These are phyloP conservation scores for Hemithea aestivaria DNA, from an alignment of 2,888 invertebrate genomes.

Conservation along the genomic window DNA sequence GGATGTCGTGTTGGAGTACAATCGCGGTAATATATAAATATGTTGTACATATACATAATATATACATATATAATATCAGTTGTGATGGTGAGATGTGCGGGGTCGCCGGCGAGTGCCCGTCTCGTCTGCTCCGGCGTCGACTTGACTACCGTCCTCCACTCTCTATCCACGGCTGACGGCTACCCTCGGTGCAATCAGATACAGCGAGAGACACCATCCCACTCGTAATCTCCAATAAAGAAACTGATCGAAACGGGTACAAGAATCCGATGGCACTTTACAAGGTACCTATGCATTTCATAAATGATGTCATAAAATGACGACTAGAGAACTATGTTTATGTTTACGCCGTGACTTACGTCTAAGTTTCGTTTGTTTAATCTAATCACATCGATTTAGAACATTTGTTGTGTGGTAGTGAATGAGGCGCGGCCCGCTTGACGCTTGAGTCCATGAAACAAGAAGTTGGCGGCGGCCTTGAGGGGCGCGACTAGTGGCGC, in stretches of 20 bases:
- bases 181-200: no score
- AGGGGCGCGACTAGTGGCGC: constrained; percentile 79
- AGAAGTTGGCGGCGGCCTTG: constrained; percentile 84
- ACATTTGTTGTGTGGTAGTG: constrained; percentile 78
- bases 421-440: constrained; percentile 66
- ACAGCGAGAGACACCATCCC: constrained; percentile 12
- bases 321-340: constrained; percentile 71
- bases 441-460: constrained; percentile 82
- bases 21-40: constrained; percentile 61
- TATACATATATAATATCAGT: no score
- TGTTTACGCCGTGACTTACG: constrained; percentile 72
- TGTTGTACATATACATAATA: no score
- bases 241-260: constrained; percentile 69
- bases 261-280: constrained; percentile 67
- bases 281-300: constrained; percentile 65
- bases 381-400: constrained; percentile 78
- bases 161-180: no score
- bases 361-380: constrained; percentile 63
- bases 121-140: no score
- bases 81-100: no score
- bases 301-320: constrained; percentile 74
- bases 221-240: constrained; percentile 39
- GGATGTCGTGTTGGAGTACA: constrained; percentile 44
- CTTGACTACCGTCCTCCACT: no score
- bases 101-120: no score